These are phyloP conservation scores for Argyrosomus japonicus DNA, from an alignment of 2,113 vertebrate genomes.

Conservation along the genomic window DNA sequence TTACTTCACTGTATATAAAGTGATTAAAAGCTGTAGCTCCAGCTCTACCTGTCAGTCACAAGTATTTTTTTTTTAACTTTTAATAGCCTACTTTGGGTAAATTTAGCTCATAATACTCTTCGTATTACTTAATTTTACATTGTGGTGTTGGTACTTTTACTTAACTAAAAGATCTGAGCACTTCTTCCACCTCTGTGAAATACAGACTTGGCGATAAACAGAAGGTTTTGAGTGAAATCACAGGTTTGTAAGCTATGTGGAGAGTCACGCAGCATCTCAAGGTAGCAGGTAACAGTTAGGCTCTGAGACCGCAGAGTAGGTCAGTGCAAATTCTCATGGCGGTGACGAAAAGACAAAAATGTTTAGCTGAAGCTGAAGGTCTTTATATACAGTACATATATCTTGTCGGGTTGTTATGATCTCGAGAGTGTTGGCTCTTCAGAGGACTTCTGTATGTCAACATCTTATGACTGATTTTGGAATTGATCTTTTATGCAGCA, in stretches of 20 bases:
- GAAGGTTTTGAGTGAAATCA: not conserved
- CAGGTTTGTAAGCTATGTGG: constrained; percentile 16
- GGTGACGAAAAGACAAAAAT: constrained; percentile 52
- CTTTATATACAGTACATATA: not conserved
- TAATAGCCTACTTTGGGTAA: not conserved
- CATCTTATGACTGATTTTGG: not conserved
- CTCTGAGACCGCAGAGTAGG: constrained; percentile 5
- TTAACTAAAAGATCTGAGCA: not conserved
- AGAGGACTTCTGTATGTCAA: not conserved
- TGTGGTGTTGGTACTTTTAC: not conserved
- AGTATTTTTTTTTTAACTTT: not conserved
- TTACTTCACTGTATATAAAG: not conserved
- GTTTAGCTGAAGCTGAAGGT: constrained; percentile 27
- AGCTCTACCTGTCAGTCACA: not conserved
- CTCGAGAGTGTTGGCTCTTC: not conserved
- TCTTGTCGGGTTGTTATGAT: constrained; percentile 3
- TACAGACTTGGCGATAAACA: not conserved
- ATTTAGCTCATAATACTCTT: not conserved
- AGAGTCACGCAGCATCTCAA: not conserved
- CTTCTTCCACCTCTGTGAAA: not conserved
- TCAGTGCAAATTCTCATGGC: constrained; percentile 35
- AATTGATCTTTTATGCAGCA: not conserved
- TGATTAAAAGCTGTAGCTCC: not conserved
- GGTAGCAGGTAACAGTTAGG: constrained; percentile 39
- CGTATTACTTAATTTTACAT: not conserved